A percentile compares a stretch with the other conserved stretches of the same genome.
Conservation (phyloP, 2,113 vertebrate genomes). For the Tricholaema leucomelas region DNA sequence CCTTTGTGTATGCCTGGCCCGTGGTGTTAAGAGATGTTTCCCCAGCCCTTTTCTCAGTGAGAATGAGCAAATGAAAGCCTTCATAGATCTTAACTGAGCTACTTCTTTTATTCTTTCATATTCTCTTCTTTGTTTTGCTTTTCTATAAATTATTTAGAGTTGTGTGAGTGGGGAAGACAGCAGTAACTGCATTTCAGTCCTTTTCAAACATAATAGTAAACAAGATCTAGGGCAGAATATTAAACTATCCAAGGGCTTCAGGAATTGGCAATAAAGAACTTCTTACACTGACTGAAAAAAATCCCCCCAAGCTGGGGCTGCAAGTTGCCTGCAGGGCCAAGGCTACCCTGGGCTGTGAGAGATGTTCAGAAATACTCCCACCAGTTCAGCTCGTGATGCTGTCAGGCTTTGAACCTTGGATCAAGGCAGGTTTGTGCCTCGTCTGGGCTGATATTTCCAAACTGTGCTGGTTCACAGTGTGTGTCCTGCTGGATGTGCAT, state of each 20-base stretch:
- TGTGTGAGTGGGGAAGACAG: constrained; percentile 45
- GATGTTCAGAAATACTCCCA: neutral
- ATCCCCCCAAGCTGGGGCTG: neutral
- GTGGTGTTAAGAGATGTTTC: neutral
- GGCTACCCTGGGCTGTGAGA: neutral
- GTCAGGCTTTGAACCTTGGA: neutral
- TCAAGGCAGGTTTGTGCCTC: neutral
- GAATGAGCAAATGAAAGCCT: constrained; percentile 17
- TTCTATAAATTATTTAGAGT: constrained; percentile 69
- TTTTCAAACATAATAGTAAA: constrained; percentile 52
- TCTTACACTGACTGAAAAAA: neutral
- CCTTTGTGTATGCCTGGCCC: neutral
- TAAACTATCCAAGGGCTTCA: constrained; percentile 21
- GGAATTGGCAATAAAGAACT: neutral
- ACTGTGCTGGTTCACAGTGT: accelerated
- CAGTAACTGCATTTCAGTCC: constrained; percentile 60
- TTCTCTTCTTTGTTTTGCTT: constrained; percentile 48
- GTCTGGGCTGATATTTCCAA: neutral
- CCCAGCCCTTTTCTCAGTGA: neutral
- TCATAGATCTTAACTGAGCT: neutral
- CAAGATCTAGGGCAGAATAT: constrained; percentile 68
- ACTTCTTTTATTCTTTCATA: constrained; percentile 15
- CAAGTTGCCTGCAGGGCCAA: neutral
- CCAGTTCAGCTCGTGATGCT: neutral
- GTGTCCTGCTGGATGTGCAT: neutral